Percentiles rank a stretch among this genome's conserved stretches.
Conservation (phyloP, 2,797 vertebrate genomes). For the Sebastes matsubarae region DNA sequence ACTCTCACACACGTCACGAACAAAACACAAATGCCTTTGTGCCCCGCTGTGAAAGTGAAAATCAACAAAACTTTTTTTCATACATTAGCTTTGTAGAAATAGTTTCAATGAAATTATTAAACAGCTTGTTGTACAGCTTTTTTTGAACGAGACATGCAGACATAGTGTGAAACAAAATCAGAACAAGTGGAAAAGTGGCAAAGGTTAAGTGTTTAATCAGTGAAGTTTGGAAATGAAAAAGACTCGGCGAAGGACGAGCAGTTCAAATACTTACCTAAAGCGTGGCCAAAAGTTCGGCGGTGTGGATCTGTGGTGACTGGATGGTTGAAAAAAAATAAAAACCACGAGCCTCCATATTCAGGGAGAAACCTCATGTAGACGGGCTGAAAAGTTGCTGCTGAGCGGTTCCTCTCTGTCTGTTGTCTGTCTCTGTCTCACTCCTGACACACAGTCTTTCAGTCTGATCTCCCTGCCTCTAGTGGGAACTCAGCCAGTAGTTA, state of each 20-base stretch:
- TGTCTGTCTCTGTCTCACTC: conserved; percentile 16
- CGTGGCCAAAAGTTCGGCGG: conserved; percentile 64
- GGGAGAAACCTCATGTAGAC: conserved; percentile 65
- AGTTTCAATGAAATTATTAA: background rate
- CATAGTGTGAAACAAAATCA: background rate
- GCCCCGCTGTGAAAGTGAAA: background rate
- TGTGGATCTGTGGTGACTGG: background rate
- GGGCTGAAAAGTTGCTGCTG: background rate
- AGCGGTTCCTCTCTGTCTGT: conserved; percentile 50
- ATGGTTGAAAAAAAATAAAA: conserved; percentile 7
- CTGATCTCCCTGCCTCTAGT: conserved; percentile 72
- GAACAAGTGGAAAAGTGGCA: conserved; percentile 1
- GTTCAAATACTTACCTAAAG: conserved; percentile 79
- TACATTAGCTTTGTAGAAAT: background rate
- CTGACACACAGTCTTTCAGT: conserved; percentile 44
- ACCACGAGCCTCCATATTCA: conserved; percentile 62
- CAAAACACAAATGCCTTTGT: background rate
- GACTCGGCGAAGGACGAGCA: background rate
- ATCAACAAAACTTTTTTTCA: background rate
- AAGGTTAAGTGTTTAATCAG: conserved; percentile 1
- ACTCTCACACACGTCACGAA: background rate
- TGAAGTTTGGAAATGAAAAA: conserved; percentile 4
- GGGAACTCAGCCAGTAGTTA: conserved; percentile 80
- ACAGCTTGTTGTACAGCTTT: background rate
- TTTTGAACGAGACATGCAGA: background rate